Base-by-base conservation (phyloP, 2,888 invertebrate species). In the Diplazon laetatorius region DNA sequence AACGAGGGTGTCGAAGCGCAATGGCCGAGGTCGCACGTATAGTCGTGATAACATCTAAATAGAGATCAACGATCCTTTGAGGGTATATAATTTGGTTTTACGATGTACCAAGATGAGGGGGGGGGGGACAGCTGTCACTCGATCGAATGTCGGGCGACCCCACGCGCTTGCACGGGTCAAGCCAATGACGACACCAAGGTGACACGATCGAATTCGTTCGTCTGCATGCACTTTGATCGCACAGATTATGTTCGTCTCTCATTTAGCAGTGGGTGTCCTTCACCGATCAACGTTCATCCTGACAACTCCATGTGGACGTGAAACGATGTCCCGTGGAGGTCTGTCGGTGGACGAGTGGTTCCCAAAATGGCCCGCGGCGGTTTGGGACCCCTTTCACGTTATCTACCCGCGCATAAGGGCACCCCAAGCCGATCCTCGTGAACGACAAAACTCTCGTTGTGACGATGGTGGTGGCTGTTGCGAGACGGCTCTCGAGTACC, bases 81-180 rank as follows among this genome's bases (percentile, higher is more conserved):
- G 89, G 86, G n/a, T n/a, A 87, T 89, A 87, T 90, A 89, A 90
- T 90, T 91, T 87, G 86, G 88, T 90, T 89, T 89, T 86, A n/a
- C n/a, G n/a, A n/a, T n/a, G n/a, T n/a, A n/a, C n/a, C n/a, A n/a
- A n/a, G n/a, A n/a, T n/a, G n/a, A 86, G 87, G 85, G 85, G 87
- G 86, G 86, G 86, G 85, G 87, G 86, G 89, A 90, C 90, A 90
- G 89, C 91, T 91, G 91, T 90, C 88, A 88, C 85, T 83, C 83
- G 83, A 86, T 84, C 82, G 82, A 81, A 79, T 66, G 80, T 81
- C 80, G 76, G 48, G 50, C 60, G 65, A 62, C 50, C 50, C 52
- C 48, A 65, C 30, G 50, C 16, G 57, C 59, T 66, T 74, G 66
- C 72, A 63, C 76, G 70, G 60, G 69, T 39, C 6, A 62, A 18